Evolutionary conservation across 2,797 vertebrate species (phyloP).

Genomic region (Acrossocheilus wenchowensis): DNA sequence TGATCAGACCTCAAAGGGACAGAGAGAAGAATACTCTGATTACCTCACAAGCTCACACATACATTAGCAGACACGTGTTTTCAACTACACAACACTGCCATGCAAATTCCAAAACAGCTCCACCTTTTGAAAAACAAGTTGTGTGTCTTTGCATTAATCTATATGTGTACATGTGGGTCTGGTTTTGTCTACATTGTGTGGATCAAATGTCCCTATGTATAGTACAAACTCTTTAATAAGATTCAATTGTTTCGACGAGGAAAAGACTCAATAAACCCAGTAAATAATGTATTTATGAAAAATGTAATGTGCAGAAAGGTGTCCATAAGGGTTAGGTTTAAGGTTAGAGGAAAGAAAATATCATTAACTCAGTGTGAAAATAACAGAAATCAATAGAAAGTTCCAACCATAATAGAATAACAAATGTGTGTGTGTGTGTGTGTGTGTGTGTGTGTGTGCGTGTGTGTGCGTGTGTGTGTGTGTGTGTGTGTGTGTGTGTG

Average conservation of each 20-base stretch:
- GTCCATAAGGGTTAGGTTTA: neutral
- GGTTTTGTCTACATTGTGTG: neutral
- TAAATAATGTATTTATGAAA: neutral
- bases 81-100: constrained; percentile 11
- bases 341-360: neutral
- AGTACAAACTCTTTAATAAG: neutral
- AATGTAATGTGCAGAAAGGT: neutral
- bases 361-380: neutral
- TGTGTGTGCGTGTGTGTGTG: too few relatives aligned
- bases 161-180: constrained; percentile 24
- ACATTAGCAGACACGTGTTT: constrained; percentile 15
- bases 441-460: too few relatives aligned
- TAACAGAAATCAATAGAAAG: neutral
- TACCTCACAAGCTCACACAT: constrained; percentile 23
- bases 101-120: constrained; percentile 22
- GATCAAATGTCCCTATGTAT: neutral
- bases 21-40: constrained; percentile 12
- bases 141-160: constrained; percentile 24
- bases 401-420: neutral
- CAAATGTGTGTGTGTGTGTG: neutral
- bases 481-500: too few relatives aligned
- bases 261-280: neutral
- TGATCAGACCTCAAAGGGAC: constrained; percentile 67
- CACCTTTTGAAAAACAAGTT: neutral
- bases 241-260: too few relatives aligned